These are phyloP conservation scores for Ochropacha duplaris DNA, from an alignment of 2,888 invertebrate genomes.

Conservation along the genomic window DNA sequence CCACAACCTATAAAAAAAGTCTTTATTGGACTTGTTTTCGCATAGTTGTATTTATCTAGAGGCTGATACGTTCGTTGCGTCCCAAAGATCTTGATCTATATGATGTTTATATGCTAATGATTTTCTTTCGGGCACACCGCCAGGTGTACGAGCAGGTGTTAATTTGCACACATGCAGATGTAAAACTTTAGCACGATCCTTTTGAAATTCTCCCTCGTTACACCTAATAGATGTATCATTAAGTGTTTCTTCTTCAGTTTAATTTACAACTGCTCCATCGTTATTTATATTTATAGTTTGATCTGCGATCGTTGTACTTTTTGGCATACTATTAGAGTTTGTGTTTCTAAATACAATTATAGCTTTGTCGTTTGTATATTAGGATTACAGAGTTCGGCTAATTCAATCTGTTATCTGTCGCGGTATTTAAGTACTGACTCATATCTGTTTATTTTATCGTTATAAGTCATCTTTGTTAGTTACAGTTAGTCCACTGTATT, in stretches of 20 bases:
- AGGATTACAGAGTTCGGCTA: background rate
- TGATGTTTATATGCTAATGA: background rate
- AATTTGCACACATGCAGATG: background rate
- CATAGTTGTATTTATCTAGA: background rate
- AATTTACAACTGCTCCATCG: background rate
- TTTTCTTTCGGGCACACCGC: background rate
- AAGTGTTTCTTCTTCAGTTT: background rate
- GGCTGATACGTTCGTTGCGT: background rate
- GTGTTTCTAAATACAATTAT: background rate
- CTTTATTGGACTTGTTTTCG: too few relatives aligned
- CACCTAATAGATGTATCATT: background rate
- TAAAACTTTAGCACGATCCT: background rate
- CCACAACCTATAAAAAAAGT: too few relatives aligned
- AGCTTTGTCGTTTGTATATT: background rate
- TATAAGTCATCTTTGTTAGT: too few relatives aligned
- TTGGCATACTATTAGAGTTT: background rate
- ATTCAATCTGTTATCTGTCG: background rate
- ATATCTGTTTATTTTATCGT: background rate
- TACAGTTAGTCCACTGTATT: background rate
- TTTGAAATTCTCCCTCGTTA: background rate
- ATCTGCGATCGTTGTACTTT: background rate
- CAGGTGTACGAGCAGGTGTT: background rate
- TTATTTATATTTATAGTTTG: background rate
- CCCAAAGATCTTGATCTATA: background rate
- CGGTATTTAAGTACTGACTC: background rate